These are phyloP conservation scores for Pseudomyrmex sp. DNA, from an alignment of 1,140 invertebrate species.

Conservation along the genomic window DNA sequence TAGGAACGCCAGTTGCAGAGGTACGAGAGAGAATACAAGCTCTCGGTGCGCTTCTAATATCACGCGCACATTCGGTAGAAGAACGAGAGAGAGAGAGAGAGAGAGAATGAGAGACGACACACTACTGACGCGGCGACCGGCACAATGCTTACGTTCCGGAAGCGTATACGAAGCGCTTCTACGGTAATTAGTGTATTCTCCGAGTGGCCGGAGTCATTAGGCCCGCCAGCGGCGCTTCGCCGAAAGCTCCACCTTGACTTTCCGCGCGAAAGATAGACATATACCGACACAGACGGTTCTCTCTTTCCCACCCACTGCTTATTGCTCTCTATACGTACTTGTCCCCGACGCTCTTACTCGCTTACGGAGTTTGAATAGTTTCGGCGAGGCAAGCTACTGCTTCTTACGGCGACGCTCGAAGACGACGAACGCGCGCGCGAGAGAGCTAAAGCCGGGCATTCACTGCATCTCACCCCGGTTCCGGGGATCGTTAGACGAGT, in stretches of 20 bases:
- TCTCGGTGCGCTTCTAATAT: conserved; percentile 43
- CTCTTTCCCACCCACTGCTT: conserved; percentile 41
- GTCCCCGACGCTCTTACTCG: conserved; percentile 35
- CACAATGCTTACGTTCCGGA: conserved; percentile 70
- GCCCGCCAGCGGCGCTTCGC: conserved; percentile 62
- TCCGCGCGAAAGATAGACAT: not conserved
- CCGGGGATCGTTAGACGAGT: conserved; percentile 31
- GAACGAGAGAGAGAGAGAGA: not conserved
- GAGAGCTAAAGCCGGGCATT: conserved; percentile 23
- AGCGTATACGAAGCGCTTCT: conserved; percentile 74
- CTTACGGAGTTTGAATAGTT: conserved; percentile 60
- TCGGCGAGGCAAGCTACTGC: conserved; percentile 46
- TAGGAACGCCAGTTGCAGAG: conserved; percentile 40
- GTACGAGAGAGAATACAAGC: conserved; percentile 9
- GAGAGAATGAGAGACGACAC: not conserved
- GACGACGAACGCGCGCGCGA: conserved; percentile 28
- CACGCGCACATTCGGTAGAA: conserved; percentile 16
- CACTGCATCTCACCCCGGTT: not conserved
- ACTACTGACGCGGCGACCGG: conserved; percentile 16
- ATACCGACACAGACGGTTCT: conserved; percentile 30
- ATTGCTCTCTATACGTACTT: conserved; percentile 46
- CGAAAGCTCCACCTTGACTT: conserved; percentile 70
- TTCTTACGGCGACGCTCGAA: conserved; percentile 17
- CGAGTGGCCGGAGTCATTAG: conserved; percentile 75
- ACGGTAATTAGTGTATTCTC: conserved; percentile 76